Conservation (phyloP, 2,888 invertebrate species). For the Tanypteryx hageni region DNA sequence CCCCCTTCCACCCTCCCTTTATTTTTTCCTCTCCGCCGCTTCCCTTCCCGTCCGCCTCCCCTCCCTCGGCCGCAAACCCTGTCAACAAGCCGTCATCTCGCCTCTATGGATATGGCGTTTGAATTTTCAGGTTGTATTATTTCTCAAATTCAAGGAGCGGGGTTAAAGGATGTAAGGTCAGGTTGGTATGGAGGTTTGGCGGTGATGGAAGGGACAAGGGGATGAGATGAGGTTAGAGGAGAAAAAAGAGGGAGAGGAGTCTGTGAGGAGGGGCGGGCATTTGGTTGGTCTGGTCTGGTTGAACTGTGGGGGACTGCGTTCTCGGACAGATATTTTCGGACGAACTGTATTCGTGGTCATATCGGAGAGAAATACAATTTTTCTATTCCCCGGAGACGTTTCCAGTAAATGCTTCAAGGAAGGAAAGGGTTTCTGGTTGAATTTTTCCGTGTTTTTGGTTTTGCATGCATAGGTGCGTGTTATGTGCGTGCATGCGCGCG, state of each 20-base stretch:
- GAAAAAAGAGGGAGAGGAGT: not conserved
- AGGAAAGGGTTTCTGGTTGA: too few species aligned
- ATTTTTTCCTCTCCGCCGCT: constrained; percentile 1
- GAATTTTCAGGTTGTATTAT: constrained; percentile 57
- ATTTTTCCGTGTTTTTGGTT: too few species aligned
- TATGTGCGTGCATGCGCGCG: not conserved
- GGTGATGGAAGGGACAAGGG: not conserved
- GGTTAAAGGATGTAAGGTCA: constrained; percentile 37
- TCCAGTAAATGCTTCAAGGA: too few species aligned
- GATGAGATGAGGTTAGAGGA: not conserved
- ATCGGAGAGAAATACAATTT: too few species aligned
- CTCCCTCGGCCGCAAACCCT: not conserved
- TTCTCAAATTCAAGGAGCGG: constrained; percentile 49
- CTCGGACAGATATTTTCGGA: too few species aligned
- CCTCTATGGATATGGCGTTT: constrained; percentile 44
- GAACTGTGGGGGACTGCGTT: not conserved
- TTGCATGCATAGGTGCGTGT: too few species aligned
- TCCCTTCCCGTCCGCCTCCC: not conserved
- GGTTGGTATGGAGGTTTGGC: not conserved
- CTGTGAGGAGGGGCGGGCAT: not conserved
- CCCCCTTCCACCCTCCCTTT: not conserved
- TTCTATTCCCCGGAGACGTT: too few species aligned
- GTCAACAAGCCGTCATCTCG: constrained; percentile 51
- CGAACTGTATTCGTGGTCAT: too few species aligned
- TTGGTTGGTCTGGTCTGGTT: not conserved